Percentiles rank a stretch among this genome's conserved stretches.
These are phyloP conservation scores for Wiebesia pumilae DNA, from an alignment of 1,140 invertebrate species.

Conservation along the genomic window DNA sequence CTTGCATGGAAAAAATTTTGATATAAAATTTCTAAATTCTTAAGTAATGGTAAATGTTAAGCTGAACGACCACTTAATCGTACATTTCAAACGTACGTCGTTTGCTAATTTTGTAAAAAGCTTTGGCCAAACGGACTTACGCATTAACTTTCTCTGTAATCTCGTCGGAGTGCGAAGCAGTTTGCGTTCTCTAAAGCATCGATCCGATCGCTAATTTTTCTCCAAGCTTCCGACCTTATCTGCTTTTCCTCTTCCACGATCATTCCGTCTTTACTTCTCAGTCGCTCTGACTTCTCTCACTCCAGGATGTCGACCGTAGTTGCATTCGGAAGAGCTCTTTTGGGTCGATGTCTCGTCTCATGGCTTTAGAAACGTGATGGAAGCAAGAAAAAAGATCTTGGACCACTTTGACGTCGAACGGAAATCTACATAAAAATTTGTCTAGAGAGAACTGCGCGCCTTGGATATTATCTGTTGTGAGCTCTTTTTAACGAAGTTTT, in stretches of 20 bases:
- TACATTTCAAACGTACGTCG: neutral
- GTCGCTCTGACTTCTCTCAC: neutral
- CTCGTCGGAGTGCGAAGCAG: neutral
- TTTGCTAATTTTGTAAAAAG: constrained; percentile 1
- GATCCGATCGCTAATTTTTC: constrained; percentile 34
- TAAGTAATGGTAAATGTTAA: neutral
- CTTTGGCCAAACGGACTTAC: neutral
- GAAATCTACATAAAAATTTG: constrained; percentile 52
- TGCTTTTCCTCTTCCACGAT: neutral
- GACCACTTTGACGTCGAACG: constrained; percentile 36
- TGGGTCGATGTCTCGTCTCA: neutral
- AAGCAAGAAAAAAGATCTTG: neutral
- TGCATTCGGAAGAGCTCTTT: constrained; percentile 29
- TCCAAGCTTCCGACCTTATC: neutral
- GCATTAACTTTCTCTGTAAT: constrained; percentile 4
- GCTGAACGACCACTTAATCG: neutral
- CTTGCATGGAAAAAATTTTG: neutral
- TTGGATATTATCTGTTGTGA: constrained; percentile 44
- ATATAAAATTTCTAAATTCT: too few relatives aligned
- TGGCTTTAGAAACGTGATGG: neutral
- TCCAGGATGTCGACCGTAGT: neutral
- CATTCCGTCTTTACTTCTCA: neutral
- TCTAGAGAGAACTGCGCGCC: constrained; percentile 24
- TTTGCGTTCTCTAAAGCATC: constrained; percentile 17
- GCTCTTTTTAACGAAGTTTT: constrained; percentile 43